These are phyloP conservation scores for Podarcis siculus DNA, from an alignment of 2,797 vertebrate genomes.

Conservation along the genomic window DNA sequence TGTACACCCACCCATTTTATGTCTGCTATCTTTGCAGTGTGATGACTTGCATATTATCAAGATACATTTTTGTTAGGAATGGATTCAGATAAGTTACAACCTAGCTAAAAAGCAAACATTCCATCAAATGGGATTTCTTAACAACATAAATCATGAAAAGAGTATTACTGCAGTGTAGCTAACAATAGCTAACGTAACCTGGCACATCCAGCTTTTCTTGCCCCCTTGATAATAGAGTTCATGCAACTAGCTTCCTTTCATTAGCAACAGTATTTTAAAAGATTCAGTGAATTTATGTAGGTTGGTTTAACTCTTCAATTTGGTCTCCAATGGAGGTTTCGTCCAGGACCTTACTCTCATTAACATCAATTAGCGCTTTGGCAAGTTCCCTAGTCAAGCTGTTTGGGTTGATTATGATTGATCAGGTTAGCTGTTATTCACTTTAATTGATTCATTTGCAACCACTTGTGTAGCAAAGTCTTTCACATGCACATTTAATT, in stretches of 20 bases:
- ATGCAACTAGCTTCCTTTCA: constrained; percentile 5
- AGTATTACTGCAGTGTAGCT: background rate
- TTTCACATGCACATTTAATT: constrained; percentile 5
- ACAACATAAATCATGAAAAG: background rate
- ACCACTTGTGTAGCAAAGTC: constrained; percentile 23
- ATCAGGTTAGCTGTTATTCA: constrained; percentile 47
- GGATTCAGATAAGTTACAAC: background rate
- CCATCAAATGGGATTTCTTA: background rate
- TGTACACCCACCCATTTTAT: background rate
- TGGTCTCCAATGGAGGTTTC: background rate
- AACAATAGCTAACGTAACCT: background rate
- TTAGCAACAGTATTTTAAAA: background rate
- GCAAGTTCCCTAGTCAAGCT: constrained; percentile 37
- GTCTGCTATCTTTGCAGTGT: background rate
- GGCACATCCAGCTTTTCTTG: background rate
- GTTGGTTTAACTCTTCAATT: background rate
- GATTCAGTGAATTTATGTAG: background rate
- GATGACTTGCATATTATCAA: background rate
- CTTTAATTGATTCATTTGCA: constrained; percentile 41
- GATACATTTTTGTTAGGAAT: background rate
- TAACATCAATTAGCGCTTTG: constrained; percentile 35
- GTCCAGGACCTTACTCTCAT: constrained; percentile 17
- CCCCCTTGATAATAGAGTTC: background rate
- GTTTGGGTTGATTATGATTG: constrained; percentile 40
- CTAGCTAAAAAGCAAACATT: background rate